Percentiles rank a stretch among this genome's conserved stretches.
These are phyloP conservation scores for Megalops cyprinoides DNA, from an alignment of 2,797 vertebrate species.

Conservation along the genomic window DNA sequence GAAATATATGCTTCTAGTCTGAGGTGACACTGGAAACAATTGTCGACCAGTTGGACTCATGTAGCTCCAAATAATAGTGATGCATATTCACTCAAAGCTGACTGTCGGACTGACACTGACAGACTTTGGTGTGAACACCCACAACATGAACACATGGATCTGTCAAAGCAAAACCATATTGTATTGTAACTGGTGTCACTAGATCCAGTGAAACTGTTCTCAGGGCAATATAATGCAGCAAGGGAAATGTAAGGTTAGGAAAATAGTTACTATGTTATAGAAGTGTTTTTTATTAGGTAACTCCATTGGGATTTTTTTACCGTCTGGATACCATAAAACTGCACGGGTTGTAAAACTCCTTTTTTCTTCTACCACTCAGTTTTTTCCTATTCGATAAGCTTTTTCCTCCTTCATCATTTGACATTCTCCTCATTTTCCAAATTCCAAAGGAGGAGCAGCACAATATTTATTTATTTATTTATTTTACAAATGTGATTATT, in stretches of 20 bases:
- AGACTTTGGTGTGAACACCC: not conserved
- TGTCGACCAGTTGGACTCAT: no score
- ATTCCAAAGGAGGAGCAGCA: slow-evolving; percentile 15
- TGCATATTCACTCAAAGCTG: no score
- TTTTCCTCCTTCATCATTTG: slow-evolving; percentile 6
- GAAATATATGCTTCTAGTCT: no score
- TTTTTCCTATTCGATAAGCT: slow-evolving; percentile 22
- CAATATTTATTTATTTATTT: no score
- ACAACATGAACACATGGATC: not conserved
- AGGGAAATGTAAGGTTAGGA: slow-evolving; percentile 4
- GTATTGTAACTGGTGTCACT: not conserved
- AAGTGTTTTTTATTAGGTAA: slow-evolving; percentile 31
- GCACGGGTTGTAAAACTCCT: slow-evolving; percentile 11
- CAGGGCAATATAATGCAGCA: not conserved
- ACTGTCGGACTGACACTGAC: not conserved
- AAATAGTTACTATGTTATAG: slow-evolving; percentile 9
- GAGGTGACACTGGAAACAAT: no score
- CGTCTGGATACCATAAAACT: slow-evolving; percentile 25
- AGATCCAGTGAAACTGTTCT: not conserved
- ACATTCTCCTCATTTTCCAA: slow-evolving; percentile 31
- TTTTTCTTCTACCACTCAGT: slow-evolving; percentile 5
- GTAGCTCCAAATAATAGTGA: no score
- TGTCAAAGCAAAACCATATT: not conserved
- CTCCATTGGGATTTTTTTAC: slow-evolving; percentile 12
- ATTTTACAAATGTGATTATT: not conserved